phyloP scores from a whole-genome alignment of 2,113 vertebrate genomes.

The Monopterus albus region DNA sequence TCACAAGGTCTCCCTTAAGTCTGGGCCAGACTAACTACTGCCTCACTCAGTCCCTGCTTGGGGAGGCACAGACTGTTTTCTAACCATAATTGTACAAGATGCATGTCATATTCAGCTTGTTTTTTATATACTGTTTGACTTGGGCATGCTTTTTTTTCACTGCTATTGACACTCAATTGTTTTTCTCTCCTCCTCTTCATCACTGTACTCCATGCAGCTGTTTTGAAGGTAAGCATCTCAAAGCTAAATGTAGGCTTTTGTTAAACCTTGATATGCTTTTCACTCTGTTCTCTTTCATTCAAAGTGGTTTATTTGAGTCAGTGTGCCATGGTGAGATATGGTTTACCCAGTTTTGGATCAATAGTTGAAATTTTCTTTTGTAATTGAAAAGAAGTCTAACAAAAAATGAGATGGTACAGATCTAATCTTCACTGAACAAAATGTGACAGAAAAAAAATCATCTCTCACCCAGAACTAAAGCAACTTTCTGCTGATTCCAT shows the following conservation, averaged over 20 bases:
- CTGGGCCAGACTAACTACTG: slow-evolving; percentile 43
- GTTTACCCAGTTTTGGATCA: slow-evolving; percentile 26
- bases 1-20: slow-evolving; percentile 64
- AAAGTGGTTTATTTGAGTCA: slow-evolving; percentile 16
- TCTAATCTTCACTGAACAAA: slow-evolving; percentile 34
- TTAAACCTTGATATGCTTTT: slow-evolving; percentile 28
- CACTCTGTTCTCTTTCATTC: slow-evolving; percentile 25
- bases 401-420: slow-evolving; percentile 10
- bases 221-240: slow-evolving; percentile 81
- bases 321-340: slow-evolving; percentile 63
- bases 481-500: slow-evolving; percentile 48
- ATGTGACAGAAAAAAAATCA: slow-evolving; percentile 37
- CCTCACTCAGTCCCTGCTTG: slow-evolving; percentile 8
- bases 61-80: slow-evolving; percentile 24
- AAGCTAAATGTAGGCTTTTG: slow-evolving; percentile 35
- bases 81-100: slow-evolving; percentile 41
- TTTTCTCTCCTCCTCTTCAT: slow-evolving; percentile 37
- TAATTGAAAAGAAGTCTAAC: slow-evolving; percentile 15
- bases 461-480: slow-evolving; percentile 57
- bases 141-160: neutral
- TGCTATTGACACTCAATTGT: slow-evolving; percentile 56
- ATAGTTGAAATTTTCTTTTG: slow-evolving; percentile 31
- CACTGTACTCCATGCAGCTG: slow-evolving; percentile 62
- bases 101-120: slow-evolving; percentile 21
- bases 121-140: slow-evolving; percentile 28